phyloP scores from a whole-genome alignment of 1,140 invertebrate genomes.

The Drosophila repletoides region DNA sequence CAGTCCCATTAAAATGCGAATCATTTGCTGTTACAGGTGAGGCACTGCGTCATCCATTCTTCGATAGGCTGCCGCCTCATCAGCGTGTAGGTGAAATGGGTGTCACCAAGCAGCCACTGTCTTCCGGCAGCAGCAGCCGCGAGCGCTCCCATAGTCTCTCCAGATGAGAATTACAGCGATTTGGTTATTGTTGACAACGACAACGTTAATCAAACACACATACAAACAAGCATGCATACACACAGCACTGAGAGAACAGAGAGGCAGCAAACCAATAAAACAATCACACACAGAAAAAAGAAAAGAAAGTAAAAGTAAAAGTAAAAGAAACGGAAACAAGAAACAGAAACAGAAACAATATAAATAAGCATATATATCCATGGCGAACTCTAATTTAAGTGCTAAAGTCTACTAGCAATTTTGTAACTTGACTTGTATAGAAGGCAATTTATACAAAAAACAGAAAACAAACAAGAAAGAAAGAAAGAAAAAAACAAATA shows the following conservation, averaged over 20 bases:
- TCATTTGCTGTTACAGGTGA: constrained; percentile 84
- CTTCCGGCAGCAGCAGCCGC: constrained; percentile 81
- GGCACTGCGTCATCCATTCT: constrained; percentile 96
- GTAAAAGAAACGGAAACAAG: constrained; percentile 13
- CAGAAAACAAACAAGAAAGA: constrained; percentile 14
- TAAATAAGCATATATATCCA: constrained; percentile 27
- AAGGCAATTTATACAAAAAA: constrained; percentile 59
- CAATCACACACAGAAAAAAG: constrained; percentile 33
- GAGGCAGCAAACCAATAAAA: constrained; percentile 47
- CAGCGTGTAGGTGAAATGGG: constrained; percentile 86
- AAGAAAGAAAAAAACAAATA: constrained; percentile 20
- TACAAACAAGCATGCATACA: constrained; percentile 54
- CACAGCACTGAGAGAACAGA: constrained; percentile 25
- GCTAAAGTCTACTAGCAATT: constrained; percentile 60
- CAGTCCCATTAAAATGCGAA: too few relatives aligned
- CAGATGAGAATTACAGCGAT: constrained; percentile 83
- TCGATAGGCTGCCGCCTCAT: constrained; percentile 90
- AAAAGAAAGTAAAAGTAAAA: constrained; percentile 34
- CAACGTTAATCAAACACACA: constrained; percentile 60
- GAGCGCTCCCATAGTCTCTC: constrained; percentile 82
- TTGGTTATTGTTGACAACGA: constrained; percentile 83
- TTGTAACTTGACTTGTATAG: constrained; percentile 73
- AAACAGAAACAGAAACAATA: constrained; percentile 19
- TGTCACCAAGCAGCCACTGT: constrained; percentile 63
- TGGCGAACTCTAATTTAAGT: constrained; percentile 57